Evolutionary conservation across 2,888 invertebrate species (phyloP), one percentile per base, ranked within the genome.

Genomic region (Subacronicta megacephala): DNA sequence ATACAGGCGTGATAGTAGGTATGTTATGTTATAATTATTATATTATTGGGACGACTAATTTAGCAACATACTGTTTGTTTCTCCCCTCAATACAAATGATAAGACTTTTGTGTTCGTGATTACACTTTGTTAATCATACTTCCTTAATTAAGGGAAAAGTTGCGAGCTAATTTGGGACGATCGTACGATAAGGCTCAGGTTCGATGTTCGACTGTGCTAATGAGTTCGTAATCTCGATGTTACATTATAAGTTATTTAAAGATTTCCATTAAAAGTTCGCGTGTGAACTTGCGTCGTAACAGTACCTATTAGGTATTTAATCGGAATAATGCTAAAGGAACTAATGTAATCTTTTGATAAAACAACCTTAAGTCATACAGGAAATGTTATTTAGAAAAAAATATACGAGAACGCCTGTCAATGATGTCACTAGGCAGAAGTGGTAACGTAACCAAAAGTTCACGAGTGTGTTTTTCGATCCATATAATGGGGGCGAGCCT

Each of bases 101-200:
- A 91, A 91, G 90, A 90, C 90, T 92, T 91, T 90, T 92, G 91
- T 92, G 91, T 91, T 85, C 90, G 86, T 91, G 92, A 93, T 92
- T 92, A 89, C 87, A 85, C 87, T 90, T 90, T 92, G 88, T 93
- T 93, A 93, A 93, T 93, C 91, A 93, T 92, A 93, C 90, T 93
- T 93, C 89, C 90, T 87, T 93, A 92, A 93, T 93, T 92, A 93
- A 90, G 85, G 90, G 82, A 89, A 90, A 92, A 89, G 84, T 90
- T 88, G 82, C 57, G 72, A 78, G 85, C 82, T 89, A 90, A 91
- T 92, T 90, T 86, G 81, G 83, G 80, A 84, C 85, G 90, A 92
- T 91, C 82, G 81, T 60, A 50, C 87, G 90, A 92, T 92, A 92
- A 88, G 83, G 75, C 44, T 5, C 60, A 58, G 84, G 82, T 86